Base-by-base conservation (phyloP, 2,113 vertebrate genomes). In the Semicossyphus pulcher region DNA sequence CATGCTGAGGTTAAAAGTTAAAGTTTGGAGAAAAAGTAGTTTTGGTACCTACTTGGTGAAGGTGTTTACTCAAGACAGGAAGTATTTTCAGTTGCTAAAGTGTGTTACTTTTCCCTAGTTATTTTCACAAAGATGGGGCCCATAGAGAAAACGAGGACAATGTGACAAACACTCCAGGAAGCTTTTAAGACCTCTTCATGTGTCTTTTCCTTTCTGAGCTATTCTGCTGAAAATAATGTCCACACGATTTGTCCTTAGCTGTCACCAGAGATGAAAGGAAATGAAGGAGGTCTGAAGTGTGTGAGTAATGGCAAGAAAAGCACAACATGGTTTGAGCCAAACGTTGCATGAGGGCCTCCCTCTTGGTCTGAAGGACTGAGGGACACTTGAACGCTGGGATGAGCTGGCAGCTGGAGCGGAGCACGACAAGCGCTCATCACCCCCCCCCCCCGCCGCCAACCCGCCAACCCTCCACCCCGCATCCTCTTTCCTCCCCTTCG, bases 341-440 rank as follows among this genome's bases (percentile, higher is more conserved):
- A 67, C 84, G 61, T 70, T 78, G 67, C 58, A 63, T 0, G 25
- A 52, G 29, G 31, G 75, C 51, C 31, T 61, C 54, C 39, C 31
- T 83, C 56, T 72, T 12, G 28, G 70, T 49, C 32, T 58, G 51
- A 67, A 71, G 54, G 68, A 74, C 62, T 52, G 69, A 73, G 54
- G 64, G 60, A 82, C 72, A 64, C 65, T 84, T 63, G 62, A 76
- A 84, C 64, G 62, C 47, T 20, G 42, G 59, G 57, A 87, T 88
- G 83, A 90, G 77, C 75, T 89, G 83, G 74, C 71, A 78, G 75
- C 76, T 58, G 41, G 58, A 86, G 62, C 66, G 59, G 64, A 76
- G 72, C 83, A 77, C 31, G 71, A 80, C 88, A 75, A 59, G 73
- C 52, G 4, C 79, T 61, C 75, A 31, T 76, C 81, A 63, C 63